These are phyloP conservation scores for Rhinopithecus roxellana DNA, from an alignment of 2,113 vertebrate species.

Conservation along the genomic window DNA sequence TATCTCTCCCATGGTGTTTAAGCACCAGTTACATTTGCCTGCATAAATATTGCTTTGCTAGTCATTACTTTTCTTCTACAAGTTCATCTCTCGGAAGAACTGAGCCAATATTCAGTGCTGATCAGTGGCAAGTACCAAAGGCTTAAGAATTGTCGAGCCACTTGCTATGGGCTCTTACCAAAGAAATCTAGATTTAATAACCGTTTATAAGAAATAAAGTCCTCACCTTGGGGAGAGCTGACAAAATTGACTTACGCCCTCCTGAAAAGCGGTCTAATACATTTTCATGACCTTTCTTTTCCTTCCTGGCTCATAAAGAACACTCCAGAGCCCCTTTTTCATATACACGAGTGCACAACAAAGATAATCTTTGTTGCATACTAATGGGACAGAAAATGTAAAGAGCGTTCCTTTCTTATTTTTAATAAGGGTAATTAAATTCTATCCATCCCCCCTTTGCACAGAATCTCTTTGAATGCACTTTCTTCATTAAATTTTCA, in stretches of 20 bases:
- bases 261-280: constrained; percentile 31
- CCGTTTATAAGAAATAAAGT: constrained; percentile 60
- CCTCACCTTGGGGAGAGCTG: constrained; percentile 50
- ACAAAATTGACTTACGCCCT: constrained; percentile 68
- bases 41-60: neutral
- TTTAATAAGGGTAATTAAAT: constrained; percentile 88
- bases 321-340: constrained; percentile 48
- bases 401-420: constrained; percentile 77
- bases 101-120: neutral
- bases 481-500: constrained; percentile 85
- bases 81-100: neutral
- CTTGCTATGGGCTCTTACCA: constrained; percentile 54
- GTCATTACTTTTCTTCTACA: neutral
- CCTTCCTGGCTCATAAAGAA: constrained; percentile 60
- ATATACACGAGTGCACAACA: constrained; percentile 73
- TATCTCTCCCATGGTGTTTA: neutral
- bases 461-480: constrained; percentile 80
- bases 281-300: constrained; percentile 72
- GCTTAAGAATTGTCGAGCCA: constrained; percentile 50
- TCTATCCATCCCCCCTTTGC: constrained; percentile 71
- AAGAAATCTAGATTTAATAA: constrained; percentile 67
- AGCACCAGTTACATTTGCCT: neutral
- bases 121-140: constrained; percentile 73
- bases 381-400: constrained; percentile 72
- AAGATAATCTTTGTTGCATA: constrained; percentile 80